Evolutionary conservation across 1,140 invertebrate species (phyloP).

Genomic region (Cardiocondyla obscurior): DNA sequence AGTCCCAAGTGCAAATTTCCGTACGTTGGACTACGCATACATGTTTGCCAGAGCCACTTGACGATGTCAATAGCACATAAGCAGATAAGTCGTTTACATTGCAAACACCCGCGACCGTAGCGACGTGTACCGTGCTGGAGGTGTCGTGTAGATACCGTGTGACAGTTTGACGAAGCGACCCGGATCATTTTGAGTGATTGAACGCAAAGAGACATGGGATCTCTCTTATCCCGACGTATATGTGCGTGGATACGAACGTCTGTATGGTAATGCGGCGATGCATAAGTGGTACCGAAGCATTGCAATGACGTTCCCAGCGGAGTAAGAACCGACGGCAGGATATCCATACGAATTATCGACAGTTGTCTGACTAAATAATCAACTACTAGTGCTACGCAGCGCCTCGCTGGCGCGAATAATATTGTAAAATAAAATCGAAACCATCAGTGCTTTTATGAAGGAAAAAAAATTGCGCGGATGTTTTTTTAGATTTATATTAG

Average conservation of each 20-base stretch:
- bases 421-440: neutral
- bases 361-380: slow-evolving; percentile 9
- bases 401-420: neutral
- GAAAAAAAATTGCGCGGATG: neutral
- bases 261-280: slow-evolving; percentile 22
- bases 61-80: slow-evolving; percentile 62
- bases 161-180: slow-evolving; percentile 61
- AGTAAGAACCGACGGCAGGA: slow-evolving; percentile 11
- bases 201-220: slow-evolving; percentile 34
- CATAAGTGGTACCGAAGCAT: slow-evolving; percentile 4
- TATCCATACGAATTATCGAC: slow-evolving; percentile 35
- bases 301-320: slow-evolving; percentile 1
- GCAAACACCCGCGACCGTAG: slow-evolving; percentile 51
- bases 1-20: slow-evolving; percentile 37
- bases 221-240: slow-evolving; percentile 45
- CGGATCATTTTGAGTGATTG: slow-evolving; percentile 54
- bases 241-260: neutral
- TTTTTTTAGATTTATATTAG: neutral
- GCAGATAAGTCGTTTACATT: slow-evolving; percentile 66
- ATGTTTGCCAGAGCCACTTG: slow-evolving; percentile 50
- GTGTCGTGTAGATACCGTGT: slow-evolving; percentile 5
- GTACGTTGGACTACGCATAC: slow-evolving; percentile 18
- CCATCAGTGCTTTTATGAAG: neutral
- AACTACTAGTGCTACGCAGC: neutral
- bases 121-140: neutral